A percentile compares a stretch with the other conserved stretches of the same genome.
These are phyloP conservation scores for Planiliza haematocheilus DNA, from an alignment of 2,113 vertebrate species.

Conservation along the genomic window DNA sequence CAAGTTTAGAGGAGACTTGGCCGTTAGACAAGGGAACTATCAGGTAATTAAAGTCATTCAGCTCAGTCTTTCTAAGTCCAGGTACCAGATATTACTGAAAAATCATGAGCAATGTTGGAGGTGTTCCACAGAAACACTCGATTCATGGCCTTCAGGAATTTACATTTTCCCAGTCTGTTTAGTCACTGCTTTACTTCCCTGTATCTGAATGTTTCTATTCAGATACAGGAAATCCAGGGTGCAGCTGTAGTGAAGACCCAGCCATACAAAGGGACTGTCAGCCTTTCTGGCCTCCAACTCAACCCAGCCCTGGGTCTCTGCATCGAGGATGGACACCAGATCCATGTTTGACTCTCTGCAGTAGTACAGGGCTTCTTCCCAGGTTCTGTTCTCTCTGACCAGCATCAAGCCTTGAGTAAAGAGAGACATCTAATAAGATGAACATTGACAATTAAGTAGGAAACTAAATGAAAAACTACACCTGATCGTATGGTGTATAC, in stretches of 20 bases:
- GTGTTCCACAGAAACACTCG: too few relatives aligned
- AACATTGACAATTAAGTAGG: too few relatives aligned
- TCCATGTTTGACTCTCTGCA: neutral
- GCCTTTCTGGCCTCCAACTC: slow-evolving; percentile 13
- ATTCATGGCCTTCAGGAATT: slow-evolving; percentile 15
- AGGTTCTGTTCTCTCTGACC: neutral
- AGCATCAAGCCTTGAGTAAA: slow-evolving; percentile 4
- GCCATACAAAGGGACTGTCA: slow-evolving; percentile 19
- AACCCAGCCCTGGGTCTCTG: slow-evolving; percentile 6
- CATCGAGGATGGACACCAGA: slow-evolving; percentile 27
- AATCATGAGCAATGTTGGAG: too few relatives aligned
- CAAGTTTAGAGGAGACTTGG: slow-evolving; percentile 91
- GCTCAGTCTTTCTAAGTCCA: neutral
- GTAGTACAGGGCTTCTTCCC: slow-evolving; percentile 12
- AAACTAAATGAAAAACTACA: too few relatives aligned
- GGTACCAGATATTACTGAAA: too few relatives aligned
- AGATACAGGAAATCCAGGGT: neutral
- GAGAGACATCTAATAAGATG: too few relatives aligned
- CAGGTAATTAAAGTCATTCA: slow-evolving; percentile 79
- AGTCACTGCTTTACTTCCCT: too few relatives aligned
- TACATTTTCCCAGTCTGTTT: too few relatives aligned
- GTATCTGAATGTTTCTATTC: too few relatives aligned
- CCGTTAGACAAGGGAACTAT: slow-evolving; percentile 83
- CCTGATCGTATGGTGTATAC: too few relatives aligned
- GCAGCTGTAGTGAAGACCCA: slow-evolving; percentile 40